These are phyloP conservation scores for Drosophila differens DNA, from an alignment of 2,888 invertebrate species.

Conservation along the genomic window DNA sequence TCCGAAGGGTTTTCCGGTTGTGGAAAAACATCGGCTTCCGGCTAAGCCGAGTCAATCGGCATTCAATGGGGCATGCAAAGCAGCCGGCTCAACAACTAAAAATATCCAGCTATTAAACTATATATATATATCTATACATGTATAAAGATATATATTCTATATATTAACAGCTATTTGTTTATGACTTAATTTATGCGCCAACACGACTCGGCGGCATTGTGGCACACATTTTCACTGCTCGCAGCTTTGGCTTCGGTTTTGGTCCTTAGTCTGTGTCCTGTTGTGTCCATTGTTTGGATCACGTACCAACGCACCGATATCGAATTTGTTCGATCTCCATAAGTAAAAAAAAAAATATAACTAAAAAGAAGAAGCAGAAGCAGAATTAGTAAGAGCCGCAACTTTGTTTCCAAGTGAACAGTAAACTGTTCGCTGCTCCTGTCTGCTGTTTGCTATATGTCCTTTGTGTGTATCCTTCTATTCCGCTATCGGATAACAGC, in stretches of 20 bases:
- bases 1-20: slow-evolving; percentile 60
- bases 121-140: not conserved
- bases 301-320: slow-evolving; percentile 70
- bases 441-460: slow-evolving; percentile 8
- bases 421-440: slow-evolving; percentile 35
- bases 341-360: slow-evolving; percentile 12
- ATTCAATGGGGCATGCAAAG: slow-evolving; percentile 53
- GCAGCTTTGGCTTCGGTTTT: slow-evolving; percentile 28
- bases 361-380: slow-evolving; percentile 21
- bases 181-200: slow-evolving; percentile 70
- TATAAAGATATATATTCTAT: slow-evolving; percentile 14
- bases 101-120: slow-evolving; percentile 26
- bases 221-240: slow-evolving; percentile 57
- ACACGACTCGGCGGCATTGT: slow-evolving; percentile 50
- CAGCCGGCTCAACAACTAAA: slow-evolving; percentile 64
- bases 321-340: slow-evolving; percentile 72
- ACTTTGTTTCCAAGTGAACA: slow-evolving; percentile 76
- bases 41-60: slow-evolving; percentile 24
- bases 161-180: slow-evolving; percentile 56
- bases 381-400: slow-evolving; percentile 43
- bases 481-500: slow-evolving; percentile 82
- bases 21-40: slow-evolving; percentile 70
- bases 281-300: slow-evolving; percentile 72
- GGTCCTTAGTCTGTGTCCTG: slow-evolving; percentile 56
- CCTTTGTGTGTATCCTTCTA: slow-evolving; percentile 51